Percentiles rank a stretch among this genome's conserved stretches.
Evolutionary conservation across 2,888 invertebrate genomes (phyloP).

Genomic region (Andrena chrysosceles): DNA sequence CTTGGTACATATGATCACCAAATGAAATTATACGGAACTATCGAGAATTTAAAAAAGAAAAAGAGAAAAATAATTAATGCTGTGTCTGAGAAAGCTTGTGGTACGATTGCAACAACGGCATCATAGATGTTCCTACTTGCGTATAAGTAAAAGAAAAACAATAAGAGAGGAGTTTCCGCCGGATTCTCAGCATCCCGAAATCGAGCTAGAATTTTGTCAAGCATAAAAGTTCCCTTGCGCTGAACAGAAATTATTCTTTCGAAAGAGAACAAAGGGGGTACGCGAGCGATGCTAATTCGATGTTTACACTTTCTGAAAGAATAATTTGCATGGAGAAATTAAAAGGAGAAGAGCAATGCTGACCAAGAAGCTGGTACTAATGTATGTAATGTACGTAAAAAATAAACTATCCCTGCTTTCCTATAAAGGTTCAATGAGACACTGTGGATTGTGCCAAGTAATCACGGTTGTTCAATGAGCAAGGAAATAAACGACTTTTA

Average conservation of each 20-base stretch:
- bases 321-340: conserved; percentile 20
- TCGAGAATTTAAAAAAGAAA: neutral
- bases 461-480: conserved; percentile 52
- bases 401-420: conserved; percentile 7
- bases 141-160: conserved; percentile 28
- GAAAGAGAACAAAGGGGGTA: conserved; percentile 7
- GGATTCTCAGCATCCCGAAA: conserved; percentile 33
- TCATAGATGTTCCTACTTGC: conserved; percentile 25
- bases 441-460: conserved; percentile 13
- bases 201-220: conserved; percentile 42
- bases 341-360: conserved; percentile 27
- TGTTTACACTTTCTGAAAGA: conserved; percentile 21
- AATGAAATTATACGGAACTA: neutral
- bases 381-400: conserved; percentile 22
- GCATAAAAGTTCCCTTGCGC: conserved; percentile 57
- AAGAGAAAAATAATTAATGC: conserved; percentile 55
- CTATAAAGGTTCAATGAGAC: conserved; percentile 22
- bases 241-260: conserved; percentile 43
- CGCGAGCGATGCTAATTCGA: conserved; percentile 24
- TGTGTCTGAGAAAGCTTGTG: conserved; percentile 73
- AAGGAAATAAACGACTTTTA: conserved; percentile 61
- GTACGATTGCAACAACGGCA: conserved; percentile 34
- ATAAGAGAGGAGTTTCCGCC: conserved; percentile 35
- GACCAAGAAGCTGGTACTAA: conserved; percentile 14
- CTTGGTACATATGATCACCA: neutral